A percentile compares a stretch with the other conserved stretches of the same genome.
Evolutionary conservation across 2,113 vertebrate genomes (phyloP).

Genomic region (Myxocyprinus asiaticus): DNA sequence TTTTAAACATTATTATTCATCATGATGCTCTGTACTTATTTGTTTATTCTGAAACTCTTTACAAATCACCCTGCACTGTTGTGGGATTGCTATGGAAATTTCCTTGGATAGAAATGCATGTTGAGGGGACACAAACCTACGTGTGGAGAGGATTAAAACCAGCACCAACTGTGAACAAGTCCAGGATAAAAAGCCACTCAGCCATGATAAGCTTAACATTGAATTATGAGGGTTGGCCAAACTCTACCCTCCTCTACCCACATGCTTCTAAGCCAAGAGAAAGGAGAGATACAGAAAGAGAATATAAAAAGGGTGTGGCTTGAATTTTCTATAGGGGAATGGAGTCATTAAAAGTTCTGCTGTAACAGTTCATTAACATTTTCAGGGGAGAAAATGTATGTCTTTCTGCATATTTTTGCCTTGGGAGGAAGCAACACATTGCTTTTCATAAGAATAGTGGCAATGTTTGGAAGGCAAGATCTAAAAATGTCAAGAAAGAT

Average conservation of each 20-base stretch:
- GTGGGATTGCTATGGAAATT: slow-evolving; percentile 7
- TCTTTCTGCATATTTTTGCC: background rate
- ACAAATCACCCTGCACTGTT: background rate
- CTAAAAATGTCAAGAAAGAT: background rate
- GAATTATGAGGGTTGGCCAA: slow-evolving; percentile 22
- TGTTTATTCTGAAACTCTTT: background rate
- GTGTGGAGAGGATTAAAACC: slow-evolving; percentile 33
- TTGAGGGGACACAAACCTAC: slow-evolving; percentile 5
- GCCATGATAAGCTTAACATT: slow-evolving; percentile 38
- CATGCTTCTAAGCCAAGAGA: background rate
- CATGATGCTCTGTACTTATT: background rate
- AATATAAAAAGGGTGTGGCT: background rate
- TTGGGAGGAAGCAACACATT: background rate
- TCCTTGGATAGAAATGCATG: slow-evolving; percentile 9
- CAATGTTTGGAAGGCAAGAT: background rate
- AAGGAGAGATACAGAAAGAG: background rate
- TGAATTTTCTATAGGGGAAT: background rate
- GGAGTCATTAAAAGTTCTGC: slow-evolving; percentile 4
- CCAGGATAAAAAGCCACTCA: slow-evolving; percentile 42
- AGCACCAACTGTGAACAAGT: slow-evolving; percentile 23
- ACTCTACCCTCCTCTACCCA: background rate
- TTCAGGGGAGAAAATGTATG: background rate
- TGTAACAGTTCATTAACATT: slow-evolving; percentile 9
- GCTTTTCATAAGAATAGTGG: background rate
- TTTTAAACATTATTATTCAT: too few relatives aligned